Evolutionary conservation across 1,140 invertebrate genomes (phyloP), one percentile per base, ranked within the genome.

Genomic region (Drosophila sturtevanti): DNA sequence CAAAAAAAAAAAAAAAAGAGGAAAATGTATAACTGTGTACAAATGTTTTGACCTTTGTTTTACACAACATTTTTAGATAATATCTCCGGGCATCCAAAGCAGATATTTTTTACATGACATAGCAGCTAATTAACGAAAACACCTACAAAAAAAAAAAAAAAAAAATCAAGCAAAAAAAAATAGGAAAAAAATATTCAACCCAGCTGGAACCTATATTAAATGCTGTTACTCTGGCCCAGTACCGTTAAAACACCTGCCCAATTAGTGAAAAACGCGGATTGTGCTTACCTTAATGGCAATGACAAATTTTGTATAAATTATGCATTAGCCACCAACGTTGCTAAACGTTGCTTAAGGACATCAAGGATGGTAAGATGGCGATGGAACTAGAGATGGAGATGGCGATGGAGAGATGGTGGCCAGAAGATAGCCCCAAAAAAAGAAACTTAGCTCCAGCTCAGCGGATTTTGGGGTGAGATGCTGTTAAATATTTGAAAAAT

Each of bases 231-330:
- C 27, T 31, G 27, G 27, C 27, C 16, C 41, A 21, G 41, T 21
- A 21, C 41, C 1, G 41, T 9, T 48, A 48, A 48, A 48, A 63
- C 82, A 86, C 82, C 82, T 86, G 82, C 44, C 82, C 84, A 86
- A 86, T 86, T 86, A 86, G 82, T 65, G 75, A 70, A 70, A 67
- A 66, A 68, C 72, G 41, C 58, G 51, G 63, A 61, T 54, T 67
- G 68, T 79, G 68, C 64, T 79, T 63, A 56, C 61, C 74, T 67
- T 77, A 74, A 77, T 77, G 67, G 75, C 75, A 87, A 79, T 87
- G 82, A 87, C 82, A 82, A 72, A 82, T 86, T 86, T 86, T 85
- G 69, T 82, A 86, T 86, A 86, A 86, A 87, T 86, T 87, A 79
- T 86, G 79, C 80, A 86, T 86, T 82, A 82, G 81, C 75, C 61